Conservation (phyloP, 2,113 vertebrate genomes). For the Indicator indicator region DNA sequence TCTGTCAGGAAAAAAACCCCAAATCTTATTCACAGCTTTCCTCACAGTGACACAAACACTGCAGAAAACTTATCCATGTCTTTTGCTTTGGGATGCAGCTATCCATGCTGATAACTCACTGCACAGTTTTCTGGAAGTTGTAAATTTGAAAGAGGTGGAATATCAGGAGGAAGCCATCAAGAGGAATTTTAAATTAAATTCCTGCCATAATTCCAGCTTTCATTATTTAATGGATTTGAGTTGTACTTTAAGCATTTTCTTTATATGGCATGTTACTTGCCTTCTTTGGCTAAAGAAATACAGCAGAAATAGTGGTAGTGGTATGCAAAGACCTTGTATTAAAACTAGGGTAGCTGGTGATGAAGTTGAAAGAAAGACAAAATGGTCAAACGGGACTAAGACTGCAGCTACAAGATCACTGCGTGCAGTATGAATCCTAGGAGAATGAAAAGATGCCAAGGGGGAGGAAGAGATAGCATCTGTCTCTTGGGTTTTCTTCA, state of each 20-base stretch:
- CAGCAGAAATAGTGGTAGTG: neutral
- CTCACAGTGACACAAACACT: neutral
- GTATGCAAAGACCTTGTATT: neutral
- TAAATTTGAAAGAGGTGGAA: neutral
- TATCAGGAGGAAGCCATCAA: neutral
- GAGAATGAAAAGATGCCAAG: neutral
- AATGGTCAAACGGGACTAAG: neutral
- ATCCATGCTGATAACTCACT: neutral
- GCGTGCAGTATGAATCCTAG: neutral
- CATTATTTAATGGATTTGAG: neutral
- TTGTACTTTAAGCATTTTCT: neutral
- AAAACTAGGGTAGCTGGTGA: neutral
- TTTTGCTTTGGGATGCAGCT: neutral
- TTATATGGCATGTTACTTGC: neutral
- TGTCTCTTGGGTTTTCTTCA: neutral
- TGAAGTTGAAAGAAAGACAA: neutral
- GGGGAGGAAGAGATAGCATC: neutral
- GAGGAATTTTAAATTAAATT: neutral
- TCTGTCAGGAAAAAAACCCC: neutral
- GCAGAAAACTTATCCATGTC: neutral
- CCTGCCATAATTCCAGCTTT: neutral
- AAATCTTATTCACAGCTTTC: neutral
- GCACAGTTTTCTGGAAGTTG: neutral
- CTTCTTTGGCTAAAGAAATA: neutral
- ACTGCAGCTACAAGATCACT: neutral